Evolutionary conservation across 2,113 vertebrate species (phyloP).

Genomic region (Petrocephalus zakoni): DNA sequence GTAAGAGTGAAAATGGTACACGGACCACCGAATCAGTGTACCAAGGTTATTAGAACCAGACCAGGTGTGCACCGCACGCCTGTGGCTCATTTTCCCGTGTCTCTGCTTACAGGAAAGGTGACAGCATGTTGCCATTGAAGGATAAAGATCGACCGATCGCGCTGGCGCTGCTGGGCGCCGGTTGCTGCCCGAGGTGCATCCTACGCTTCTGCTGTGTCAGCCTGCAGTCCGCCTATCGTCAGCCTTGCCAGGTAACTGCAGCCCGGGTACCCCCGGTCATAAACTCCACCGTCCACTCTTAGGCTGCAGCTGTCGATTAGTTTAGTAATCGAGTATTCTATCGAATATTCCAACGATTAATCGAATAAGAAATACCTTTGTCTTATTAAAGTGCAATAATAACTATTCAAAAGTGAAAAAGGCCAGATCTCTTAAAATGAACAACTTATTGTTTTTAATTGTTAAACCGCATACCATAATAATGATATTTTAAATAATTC

Average conservation of each 20-base stretch:
- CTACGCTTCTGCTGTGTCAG: slow-evolving; percentile 83
- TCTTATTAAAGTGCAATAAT: too few relatives aligned
- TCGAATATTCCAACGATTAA: too few relatives aligned
- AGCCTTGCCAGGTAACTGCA: slow-evolving; percentile 60
- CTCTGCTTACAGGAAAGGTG: not conserved
- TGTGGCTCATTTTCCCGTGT: not conserved
- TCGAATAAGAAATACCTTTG: too few relatives aligned
- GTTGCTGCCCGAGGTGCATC: slow-evolving; percentile 84
- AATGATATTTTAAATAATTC: too few relatives aligned
- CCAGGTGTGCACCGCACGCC: not conserved
- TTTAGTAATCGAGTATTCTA: too few relatives aligned
- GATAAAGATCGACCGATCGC: slow-evolving; percentile 74
- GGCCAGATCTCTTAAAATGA: too few relatives aligned
- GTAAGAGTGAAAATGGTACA: not conserved
- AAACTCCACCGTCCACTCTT: too few relatives aligned
- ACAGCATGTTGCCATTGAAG: slow-evolving; percentile 69
- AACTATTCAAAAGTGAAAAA: too few relatives aligned
- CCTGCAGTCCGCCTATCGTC: slow-evolving; percentile 66
- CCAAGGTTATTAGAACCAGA: not conserved
- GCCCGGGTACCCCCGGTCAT: not conserved
- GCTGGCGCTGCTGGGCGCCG: slow-evolving; percentile 65
- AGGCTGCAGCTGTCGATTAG: too few relatives aligned
- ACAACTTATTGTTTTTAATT: too few relatives aligned
- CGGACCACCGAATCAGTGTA: not conserved
- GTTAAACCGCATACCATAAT: too few relatives aligned